Conservation (phyloP, 1,140 invertebrate species). For the Bombus polaris region DNA sequence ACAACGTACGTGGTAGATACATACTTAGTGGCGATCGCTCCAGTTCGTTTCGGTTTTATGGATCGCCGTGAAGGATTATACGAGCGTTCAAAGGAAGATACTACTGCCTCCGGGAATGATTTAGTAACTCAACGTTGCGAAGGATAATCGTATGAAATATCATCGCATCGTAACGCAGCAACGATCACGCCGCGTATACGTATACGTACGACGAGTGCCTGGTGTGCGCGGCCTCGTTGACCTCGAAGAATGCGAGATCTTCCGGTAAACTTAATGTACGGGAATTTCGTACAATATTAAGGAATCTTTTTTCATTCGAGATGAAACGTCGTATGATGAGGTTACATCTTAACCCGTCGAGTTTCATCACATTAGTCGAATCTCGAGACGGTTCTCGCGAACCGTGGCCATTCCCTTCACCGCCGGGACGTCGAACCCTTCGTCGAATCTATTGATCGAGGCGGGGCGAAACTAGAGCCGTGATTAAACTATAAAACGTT, state of each 20-base stretch:
- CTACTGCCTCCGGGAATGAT: constrained; percentile 52
- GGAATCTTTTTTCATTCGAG: constrained; percentile 41
- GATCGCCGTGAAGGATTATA: constrained; percentile 51
- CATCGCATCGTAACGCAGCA: constrained; percentile 36
- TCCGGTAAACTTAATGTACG: constrained; percentile 36
- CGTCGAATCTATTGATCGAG: neutral
- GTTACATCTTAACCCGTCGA: constrained; percentile 51
- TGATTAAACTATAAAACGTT: neutral
- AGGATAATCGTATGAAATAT: constrained; percentile 69
- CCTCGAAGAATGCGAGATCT: constrained; percentile 60
- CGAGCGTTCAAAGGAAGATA: constrained; percentile 39
- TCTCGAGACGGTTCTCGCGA: too few relatives aligned
- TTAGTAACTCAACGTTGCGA: constrained; percentile 61
- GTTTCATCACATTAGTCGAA: constrained; percentile 62
- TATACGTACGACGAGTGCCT: constrained; percentile 28
- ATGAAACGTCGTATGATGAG: constrained; percentile 40
- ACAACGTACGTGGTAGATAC: neutral
- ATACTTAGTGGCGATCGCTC: constrained; percentile 18
- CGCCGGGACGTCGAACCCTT: neutral
- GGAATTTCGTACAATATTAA: constrained; percentile 67
- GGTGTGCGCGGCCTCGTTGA: constrained; percentile 56
- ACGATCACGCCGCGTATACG: constrained; percentile 32
- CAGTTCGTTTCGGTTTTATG: constrained; percentile 49
- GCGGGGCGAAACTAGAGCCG: neutral
- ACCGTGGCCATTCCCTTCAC: neutral